Conservation (phyloP, 2,888 invertebrate genomes). For the Heteropelma amictum region DNA sequence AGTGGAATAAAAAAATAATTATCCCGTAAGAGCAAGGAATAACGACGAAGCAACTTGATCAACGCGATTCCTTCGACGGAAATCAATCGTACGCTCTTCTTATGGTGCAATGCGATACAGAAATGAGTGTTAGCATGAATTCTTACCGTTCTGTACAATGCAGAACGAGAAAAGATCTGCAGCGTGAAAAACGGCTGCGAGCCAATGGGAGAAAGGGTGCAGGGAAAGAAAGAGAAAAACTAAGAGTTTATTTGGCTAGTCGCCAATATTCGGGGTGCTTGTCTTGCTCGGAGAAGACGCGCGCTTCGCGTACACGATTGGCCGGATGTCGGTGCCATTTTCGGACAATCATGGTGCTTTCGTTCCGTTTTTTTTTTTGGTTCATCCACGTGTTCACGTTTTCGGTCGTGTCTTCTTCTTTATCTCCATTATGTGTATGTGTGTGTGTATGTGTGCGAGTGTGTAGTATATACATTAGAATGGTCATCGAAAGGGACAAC, state of each 20-base stretch:
- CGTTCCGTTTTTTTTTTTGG: constrained; percentile 9
- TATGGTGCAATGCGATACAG: neutral
- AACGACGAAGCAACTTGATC: too few relatives aligned
- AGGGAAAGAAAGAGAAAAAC: constrained; percentile 1
- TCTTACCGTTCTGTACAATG: constrained; percentile 14
- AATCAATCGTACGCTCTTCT: too few relatives aligned
- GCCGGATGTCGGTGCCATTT: constrained; percentile 63
- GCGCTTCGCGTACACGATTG: constrained; percentile 61
- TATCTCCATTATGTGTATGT: neutral
- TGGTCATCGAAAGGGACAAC: constrained; percentile 24
- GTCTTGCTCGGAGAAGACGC: constrained; percentile 19
- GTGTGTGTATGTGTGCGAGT: neutral
- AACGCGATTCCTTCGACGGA: too few relatives aligned
- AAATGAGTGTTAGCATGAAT: constrained; percentile 12
- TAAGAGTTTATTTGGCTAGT: constrained; percentile 66
- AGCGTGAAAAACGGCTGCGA: neutral
- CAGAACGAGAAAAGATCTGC: constrained; percentile 13
- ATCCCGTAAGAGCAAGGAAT: too few relatives aligned
- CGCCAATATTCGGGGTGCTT: constrained; percentile 62
- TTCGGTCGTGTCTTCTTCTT: neutral
- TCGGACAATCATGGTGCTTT: constrained; percentile 66
- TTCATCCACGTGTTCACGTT: constrained; percentile 21
- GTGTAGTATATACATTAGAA: neutral
- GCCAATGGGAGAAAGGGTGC: neutral
- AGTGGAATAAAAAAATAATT: too few relatives aligned